A percentile compares a stretch with the other conserved stretches of the same genome.
These are phyloP conservation scores for Acipenser transmontanus DNA, from an alignment of 2,797 vertebrate species.

Conservation along the genomic window DNA sequence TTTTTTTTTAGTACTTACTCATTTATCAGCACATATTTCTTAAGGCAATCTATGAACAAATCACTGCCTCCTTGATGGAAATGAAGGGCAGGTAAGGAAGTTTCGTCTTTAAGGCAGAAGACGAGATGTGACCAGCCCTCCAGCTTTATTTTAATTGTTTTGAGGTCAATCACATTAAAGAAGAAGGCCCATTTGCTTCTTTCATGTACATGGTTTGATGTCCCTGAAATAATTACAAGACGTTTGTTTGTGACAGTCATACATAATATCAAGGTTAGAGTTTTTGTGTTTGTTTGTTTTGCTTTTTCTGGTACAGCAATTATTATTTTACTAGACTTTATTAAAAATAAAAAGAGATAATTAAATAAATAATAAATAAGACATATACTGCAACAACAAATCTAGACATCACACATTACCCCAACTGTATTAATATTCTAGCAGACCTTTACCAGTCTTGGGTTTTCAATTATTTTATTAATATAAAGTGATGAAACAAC, in stretches of 20 bases:
- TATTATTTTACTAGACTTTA: too few species aligned
- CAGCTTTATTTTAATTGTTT: conserved; percentile 76
- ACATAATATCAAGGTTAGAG: too few species aligned
- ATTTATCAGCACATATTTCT: conserved; percentile 73
- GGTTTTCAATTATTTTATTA: neutral
- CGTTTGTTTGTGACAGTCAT: too few species aligned
- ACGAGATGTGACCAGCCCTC: conserved; percentile 83
- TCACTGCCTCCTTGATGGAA: conserved; percentile 87
- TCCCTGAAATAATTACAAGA: conserved; percentile 55
- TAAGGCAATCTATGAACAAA: conserved; percentile 75
- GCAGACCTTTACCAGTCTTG: neutral
- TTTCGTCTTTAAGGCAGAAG: conserved; percentile 77
- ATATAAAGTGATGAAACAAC: conserved; percentile 11
- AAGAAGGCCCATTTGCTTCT: conserved; percentile 81
- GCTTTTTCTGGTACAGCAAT: too few species aligned
- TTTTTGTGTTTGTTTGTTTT: too few species aligned
- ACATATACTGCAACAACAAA: conserved; percentile 10
- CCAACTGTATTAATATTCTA: neutral
- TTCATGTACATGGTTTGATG: conserved; percentile 67
- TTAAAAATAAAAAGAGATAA: too few species aligned
- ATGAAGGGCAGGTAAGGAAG: conserved; percentile 74
- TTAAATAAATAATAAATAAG: neutral
- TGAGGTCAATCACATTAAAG: conserved; percentile 78
- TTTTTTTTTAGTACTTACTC: conserved; percentile 69
- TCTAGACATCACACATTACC: neutral